Evolutionary conservation across 2,797 vertebrate species (phyloP).

Genomic region (Oreortyx pictus): DNA sequence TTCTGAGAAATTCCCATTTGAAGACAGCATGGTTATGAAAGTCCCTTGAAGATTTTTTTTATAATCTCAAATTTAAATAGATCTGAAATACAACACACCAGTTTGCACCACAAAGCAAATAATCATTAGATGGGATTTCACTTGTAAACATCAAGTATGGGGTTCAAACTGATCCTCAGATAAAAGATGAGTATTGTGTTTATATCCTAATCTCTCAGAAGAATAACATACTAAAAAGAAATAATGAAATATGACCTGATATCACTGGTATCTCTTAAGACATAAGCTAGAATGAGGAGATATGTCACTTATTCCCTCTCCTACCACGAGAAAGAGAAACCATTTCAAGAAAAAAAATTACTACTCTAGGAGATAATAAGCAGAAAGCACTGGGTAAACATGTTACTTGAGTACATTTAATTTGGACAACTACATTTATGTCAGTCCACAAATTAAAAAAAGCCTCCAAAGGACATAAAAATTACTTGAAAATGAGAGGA

Average conservation of each 20-base stretch:
- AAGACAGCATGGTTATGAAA: neutral
- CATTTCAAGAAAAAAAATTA: neutral
- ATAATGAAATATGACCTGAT: neutral
- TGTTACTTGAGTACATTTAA: slow-evolving; percentile 2
- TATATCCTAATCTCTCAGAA: neutral
- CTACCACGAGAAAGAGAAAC: neutral
- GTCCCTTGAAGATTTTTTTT: neutral
- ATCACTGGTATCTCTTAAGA: neutral
- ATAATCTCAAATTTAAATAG: neutral
- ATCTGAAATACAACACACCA: neutral
- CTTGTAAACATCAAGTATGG: neutral
- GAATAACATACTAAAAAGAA: neutral
- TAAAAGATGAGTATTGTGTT: neutral
- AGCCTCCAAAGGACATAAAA: slow-evolving; percentile 41
- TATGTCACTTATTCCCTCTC: neutral
- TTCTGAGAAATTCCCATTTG: fast-evolving
- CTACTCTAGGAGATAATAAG: neutral
- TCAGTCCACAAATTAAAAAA: slow-evolving; percentile 14
- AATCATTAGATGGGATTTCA: neutral
- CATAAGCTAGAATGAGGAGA: neutral
- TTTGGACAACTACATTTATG: slow-evolving; percentile 11
- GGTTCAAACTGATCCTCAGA: neutral
- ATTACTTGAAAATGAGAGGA: slow-evolving; percentile 16
- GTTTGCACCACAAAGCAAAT: neutral
- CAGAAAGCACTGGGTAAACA: neutral